phyloP scores from a whole-genome alignment of 2,797 vertebrate genomes.

The Anolis apletophallus region DNA sequence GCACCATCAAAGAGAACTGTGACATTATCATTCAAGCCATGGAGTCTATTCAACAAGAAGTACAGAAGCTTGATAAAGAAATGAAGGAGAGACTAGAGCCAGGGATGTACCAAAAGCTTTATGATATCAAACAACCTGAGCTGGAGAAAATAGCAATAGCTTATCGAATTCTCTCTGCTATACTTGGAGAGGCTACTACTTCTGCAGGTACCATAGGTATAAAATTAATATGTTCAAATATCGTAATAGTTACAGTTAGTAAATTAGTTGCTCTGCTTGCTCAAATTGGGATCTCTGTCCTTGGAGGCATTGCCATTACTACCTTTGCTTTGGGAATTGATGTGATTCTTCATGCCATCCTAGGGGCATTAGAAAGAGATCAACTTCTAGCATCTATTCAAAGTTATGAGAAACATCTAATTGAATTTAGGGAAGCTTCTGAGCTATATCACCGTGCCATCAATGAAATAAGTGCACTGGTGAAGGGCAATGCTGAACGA shows the following conservation, averaged over 20 bases:
- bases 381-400: constrained; percentile 76
- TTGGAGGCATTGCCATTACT: constrained; percentile 78
- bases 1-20: constrained; percentile 81
- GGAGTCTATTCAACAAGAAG: constrained; percentile 74
- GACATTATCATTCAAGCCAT: constrained; percentile 77
- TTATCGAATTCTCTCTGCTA: constrained; percentile 75
- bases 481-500: constrained; percentile 72
- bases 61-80: constrained; percentile 77
- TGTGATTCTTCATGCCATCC: constrained; percentile 77
- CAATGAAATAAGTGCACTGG: constrained; percentile 69
- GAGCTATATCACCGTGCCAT: constrained; percentile 75
- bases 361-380: constrained; percentile 78
- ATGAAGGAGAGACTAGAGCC: constrained; percentile 80
- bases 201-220: constrained; percentile 75
- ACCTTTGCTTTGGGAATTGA: constrained; percentile 79
- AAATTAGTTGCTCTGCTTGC: constrained; percentile 72
- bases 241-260: constrained; percentile 72
- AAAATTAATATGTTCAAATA: constrained; percentile 75
- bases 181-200: constrained; percentile 78
- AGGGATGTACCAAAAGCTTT: constrained; percentile 78
- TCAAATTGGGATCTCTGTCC: constrained; percentile 77
- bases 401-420: constrained; percentile 78
- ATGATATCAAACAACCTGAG: constrained; percentile 78
- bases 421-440: constrained; percentile 79
- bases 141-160: constrained; percentile 80